Evolutionary conservation across 2,888 invertebrate species (phyloP).

Genomic region (Rhingia campestris): DNA sequence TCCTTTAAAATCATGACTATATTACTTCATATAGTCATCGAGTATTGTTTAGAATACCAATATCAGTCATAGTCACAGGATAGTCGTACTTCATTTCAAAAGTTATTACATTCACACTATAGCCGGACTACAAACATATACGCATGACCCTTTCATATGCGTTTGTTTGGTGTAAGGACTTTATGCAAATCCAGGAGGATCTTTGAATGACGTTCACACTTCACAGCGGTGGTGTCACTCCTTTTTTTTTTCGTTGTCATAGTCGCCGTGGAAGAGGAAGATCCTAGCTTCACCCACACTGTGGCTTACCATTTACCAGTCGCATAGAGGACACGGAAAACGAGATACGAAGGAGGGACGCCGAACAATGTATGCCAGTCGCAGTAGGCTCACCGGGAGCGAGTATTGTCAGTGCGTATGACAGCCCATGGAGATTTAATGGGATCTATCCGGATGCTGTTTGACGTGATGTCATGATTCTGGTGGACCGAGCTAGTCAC

Average conservation of each 20-base stretch:
- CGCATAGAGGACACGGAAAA: background rate
- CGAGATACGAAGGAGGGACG: constrained; percentile 32
- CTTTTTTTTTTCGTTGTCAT: background rate
- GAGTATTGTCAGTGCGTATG: constrained; percentile 26
- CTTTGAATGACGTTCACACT: constrained; percentile 38
- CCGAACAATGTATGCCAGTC: constrained; percentile 26
- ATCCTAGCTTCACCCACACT: constrained; percentile 54
- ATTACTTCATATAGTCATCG: too few species aligned
- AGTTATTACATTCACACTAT: background rate
- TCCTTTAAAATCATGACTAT: too few species aligned
- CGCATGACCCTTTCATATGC: too few species aligned
- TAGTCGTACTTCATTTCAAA: too few species aligned
- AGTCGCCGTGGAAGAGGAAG: constrained; percentile 12
- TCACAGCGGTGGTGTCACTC: constrained; percentile 61
- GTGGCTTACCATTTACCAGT: constrained; percentile 55
- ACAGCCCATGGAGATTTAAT: constrained; percentile 55
- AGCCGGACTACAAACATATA: too few species aligned
- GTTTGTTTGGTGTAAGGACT: background rate
- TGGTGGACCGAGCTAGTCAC: constrained; percentile 47
- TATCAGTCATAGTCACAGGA: too few species aligned
- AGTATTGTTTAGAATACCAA: too few species aligned
- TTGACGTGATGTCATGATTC: constrained; percentile 73
- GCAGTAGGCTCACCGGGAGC: constrained; percentile 37
- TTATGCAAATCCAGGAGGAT: constrained; percentile 62
- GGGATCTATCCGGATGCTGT: constrained; percentile 55